Evolutionary conservation across 2,888 invertebrate genomes (phyloP).

Genomic region (Linyphia triangularis): DNA sequence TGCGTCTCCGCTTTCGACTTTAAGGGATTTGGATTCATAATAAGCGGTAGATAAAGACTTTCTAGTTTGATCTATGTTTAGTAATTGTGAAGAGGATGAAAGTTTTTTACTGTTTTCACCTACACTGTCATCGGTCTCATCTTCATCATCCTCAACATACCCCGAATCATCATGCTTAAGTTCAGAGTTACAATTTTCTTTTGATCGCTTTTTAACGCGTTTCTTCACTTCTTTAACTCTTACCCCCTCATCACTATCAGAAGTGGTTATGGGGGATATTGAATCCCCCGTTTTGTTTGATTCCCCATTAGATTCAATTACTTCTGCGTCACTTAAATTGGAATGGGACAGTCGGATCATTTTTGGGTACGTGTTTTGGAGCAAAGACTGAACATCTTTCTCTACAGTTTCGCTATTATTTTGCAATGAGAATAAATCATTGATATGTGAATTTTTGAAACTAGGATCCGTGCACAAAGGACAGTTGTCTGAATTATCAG

Average conservation of each 20-base stretch:
- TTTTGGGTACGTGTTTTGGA: constrained; percentile 59
- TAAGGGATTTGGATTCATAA: constrained; percentile 43
- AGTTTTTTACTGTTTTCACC: constrained; percentile 1
- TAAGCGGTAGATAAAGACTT: constrained; percentile 56
- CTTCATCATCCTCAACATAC: constrained; percentile 73
- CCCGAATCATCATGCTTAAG: constrained; percentile 72
- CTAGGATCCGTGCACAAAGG: constrained; percentile 58
- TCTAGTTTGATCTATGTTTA: not conserved
- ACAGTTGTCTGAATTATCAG: constrained; percentile 63
- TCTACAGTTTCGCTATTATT: not conserved
- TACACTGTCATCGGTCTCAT: constrained; percentile 57
- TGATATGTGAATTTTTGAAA: constrained; percentile 53
- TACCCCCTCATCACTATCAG: constrained; percentile 62
- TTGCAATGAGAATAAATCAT: constrained; percentile 35
- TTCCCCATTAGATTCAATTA: not conserved
- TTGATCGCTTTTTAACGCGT: constrained; percentile 35
- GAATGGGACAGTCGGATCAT: constrained; percentile 30
- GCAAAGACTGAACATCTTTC: constrained; percentile 31
- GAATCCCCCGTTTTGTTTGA: constrained; percentile 24
- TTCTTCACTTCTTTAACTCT: constrained; percentile 54
- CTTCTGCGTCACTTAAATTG: constrained; percentile 8
- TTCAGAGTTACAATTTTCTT: constrained; percentile 29
- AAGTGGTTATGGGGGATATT: constrained; percentile 51
- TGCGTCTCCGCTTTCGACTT: not conserved
- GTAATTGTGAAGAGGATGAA: not conserved